Conservation (phyloP, 2,797 vertebrate species). For the Myiothlypis coronata region DNA sequence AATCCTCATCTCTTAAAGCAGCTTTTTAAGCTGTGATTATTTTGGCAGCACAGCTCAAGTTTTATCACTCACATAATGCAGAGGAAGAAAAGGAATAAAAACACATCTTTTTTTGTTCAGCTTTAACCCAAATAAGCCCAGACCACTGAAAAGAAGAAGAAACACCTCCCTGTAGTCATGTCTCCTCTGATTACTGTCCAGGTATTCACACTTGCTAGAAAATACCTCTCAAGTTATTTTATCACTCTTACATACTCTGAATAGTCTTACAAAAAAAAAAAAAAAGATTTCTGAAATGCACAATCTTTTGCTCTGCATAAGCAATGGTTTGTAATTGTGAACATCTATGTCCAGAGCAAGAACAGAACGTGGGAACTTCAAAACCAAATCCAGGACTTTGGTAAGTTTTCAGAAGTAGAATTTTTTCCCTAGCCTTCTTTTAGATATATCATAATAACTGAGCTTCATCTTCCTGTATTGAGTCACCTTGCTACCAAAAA, state of each 20-base stretch:
- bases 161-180: neutral
- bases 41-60: constrained; percentile 50
- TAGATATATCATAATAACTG: neutral
- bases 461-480: neutral
- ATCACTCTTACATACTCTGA: neutral
- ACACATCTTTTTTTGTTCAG: neutral
- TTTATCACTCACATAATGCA: constrained; percentile 30
- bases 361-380: neutral
- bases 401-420: neutral
- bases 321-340: fast-evolving
- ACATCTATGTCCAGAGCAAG: fast-evolving
- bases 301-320: neutral
- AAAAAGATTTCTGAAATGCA: neutral
- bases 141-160: neutral
- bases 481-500: neutral
- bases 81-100: constrained; percentile 35
- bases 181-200: neutral
- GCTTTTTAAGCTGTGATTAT: constrained; percentile 54
- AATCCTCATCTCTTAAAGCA: constrained; percentile 49
- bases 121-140: constrained; percentile 11
- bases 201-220: neutral
- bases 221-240: neutral
- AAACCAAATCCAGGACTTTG: neutral
- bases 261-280: neutral
- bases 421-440: neutral